These are phyloP conservation scores for Lagenorhynchus albirostris DNA, from an alignment of 2,113 vertebrate species.

Conservation along the genomic window DNA sequence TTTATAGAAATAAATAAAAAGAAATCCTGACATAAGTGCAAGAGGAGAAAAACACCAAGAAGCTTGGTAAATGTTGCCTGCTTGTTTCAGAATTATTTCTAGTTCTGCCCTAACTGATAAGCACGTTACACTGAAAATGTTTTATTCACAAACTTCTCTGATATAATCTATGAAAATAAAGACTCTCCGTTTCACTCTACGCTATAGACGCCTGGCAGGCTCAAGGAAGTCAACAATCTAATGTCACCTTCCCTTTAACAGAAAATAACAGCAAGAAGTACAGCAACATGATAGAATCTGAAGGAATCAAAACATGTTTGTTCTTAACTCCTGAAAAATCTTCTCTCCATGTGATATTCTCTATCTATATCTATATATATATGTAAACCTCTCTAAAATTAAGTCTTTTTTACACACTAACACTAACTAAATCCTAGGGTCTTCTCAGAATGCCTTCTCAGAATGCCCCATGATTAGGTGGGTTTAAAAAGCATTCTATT, in stretches of 20 bases:
- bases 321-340: constrained; percentile 16
- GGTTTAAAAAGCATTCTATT: constrained; percentile 64
- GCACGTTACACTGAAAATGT: constrained; percentile 30
- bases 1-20: constrained; percentile 58
- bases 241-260: constrained; percentile 42
- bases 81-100: constrained; percentile 29
- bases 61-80: constrained; percentile 53
- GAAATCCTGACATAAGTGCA: constrained; percentile 21
- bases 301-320: constrained; percentile 37
- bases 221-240: constrained; percentile 53
- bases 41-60: constrained; percentile 3
- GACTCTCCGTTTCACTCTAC: background rate
- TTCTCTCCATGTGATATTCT: background rate
- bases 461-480: background rate
- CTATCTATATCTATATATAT: background rate
- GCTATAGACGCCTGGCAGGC: background rate
- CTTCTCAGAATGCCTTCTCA: constrained; percentile 58
- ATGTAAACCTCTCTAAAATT: constrained; percentile 47
- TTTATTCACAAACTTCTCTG: constrained; percentile 40
- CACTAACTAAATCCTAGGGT: constrained; percentile 56
- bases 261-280: constrained; percentile 30
- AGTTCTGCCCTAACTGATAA: constrained; percentile 32
- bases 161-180: constrained; percentile 24
- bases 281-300: background rate
- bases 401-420: constrained; percentile 46